Evolutionary conservation across 2,888 invertebrate species (phyloP), one percentile per base, ranked within the genome.

Genomic region (Acrocera orbiculus): DNA sequence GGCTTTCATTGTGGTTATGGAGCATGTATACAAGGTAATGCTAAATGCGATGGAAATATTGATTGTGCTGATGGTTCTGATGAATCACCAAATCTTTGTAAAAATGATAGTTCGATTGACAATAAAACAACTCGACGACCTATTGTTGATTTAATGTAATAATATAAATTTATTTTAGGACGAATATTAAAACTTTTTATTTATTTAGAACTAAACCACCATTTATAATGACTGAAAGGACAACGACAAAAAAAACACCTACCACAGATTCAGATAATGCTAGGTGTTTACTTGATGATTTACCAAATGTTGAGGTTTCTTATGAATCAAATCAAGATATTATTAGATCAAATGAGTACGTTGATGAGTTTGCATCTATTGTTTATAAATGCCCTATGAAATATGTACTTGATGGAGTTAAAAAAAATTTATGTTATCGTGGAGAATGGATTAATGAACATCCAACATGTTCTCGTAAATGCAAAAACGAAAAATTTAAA

Each of bases 1-100:
- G 45, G 47, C n/a, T 51, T 50, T 38, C 47, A 45, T 2, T 53
- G 53, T 28, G 47, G 46, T 6, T 50, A 51, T 35, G 52, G 52
- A 6, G 51, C 46, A 5, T 53, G 52, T 10, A 37, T 53, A 14
- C 30, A 30, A 4, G 42, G 38, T 1, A 24, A 27, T 4, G 40
- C 40, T 4, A 43, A 38, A 22, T 51, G 51, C 27, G 42, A 53
- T 40, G 42, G 42, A 6, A 13, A 30, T 3, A 30, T 15, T 3
- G 46, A 51, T 30, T 53, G 53, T 20, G 16, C 29, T 3, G 53
- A 53, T 42, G 47, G 46, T 11, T 51, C 50, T 1, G 52, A 53
- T 42, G 53, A 53, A 38, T 32, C 40, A 5, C 4, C 14, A 1
- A 34, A 17, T 4, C 37, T 47, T 5, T 52, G 52, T 33, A 39